Evolutionary conservation across 2,797 vertebrate species (phyloP).

Genomic region (Hippoglossus hippoglossus): DNA sequence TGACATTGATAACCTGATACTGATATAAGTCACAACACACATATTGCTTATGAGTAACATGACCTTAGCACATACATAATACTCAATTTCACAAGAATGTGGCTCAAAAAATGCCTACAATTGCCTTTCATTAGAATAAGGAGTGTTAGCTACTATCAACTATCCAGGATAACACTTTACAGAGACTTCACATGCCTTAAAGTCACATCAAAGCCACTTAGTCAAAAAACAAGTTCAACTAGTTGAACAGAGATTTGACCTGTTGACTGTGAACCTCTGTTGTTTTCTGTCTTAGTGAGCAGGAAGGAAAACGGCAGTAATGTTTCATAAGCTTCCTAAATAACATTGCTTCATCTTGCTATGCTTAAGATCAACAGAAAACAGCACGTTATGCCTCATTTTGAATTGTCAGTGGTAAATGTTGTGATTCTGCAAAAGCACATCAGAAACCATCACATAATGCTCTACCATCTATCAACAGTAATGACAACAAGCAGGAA

Average conservation of each 20-base stretch:
- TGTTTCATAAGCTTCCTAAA: not conserved
- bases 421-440: not conserved
- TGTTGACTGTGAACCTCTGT: not conserved
- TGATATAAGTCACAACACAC: not conserved
- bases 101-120: not conserved
- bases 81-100: constrained; percentile 2
- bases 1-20: not conserved
- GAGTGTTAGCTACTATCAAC: not conserved
- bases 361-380: not conserved
- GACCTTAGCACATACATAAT: not conserved
- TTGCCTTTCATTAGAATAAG: too few relatives aligned
- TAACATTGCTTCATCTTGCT: not conserved
- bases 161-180: not conserved
- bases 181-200: constrained; percentile 1
- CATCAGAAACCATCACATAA: not conserved
- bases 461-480: not conserved
- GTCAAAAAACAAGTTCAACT: constrained; percentile 37
- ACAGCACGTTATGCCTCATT: not conserved
- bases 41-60: not conserved
- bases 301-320: not conserved
- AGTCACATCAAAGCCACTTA: not conserved
- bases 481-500: not conserved
- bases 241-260: constrained; percentile 9
- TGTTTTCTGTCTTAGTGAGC: not conserved
- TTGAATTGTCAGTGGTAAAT: not conserved